Conservation (phyloP, 1,140 invertebrate genomes). For the Dendroctonus valens region DNA sequence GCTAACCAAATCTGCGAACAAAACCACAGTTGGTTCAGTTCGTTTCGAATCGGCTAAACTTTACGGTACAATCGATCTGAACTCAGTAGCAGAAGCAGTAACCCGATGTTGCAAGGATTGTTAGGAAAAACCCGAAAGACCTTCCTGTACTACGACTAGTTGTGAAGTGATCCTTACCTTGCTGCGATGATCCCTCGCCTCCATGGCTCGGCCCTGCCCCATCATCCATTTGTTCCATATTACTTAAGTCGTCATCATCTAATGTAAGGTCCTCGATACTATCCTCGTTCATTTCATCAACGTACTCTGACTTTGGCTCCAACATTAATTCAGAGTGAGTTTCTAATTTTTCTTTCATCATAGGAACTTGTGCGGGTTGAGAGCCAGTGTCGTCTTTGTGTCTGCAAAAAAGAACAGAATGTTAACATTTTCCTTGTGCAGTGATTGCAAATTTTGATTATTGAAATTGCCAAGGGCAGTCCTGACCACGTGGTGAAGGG, state of each 20-base stretch:
- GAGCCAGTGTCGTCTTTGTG: conserved; percentile 26
- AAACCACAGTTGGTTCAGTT: conserved; percentile 35
- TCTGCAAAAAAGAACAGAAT: conserved; percentile 10
- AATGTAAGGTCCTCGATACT: conserved; percentile 79
- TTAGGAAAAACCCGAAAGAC: too few relatives aligned
- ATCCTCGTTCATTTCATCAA: conserved; percentile 70
- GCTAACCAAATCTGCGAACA: conserved; percentile 31
- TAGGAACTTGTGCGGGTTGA: conserved; percentile 48
- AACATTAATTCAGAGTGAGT: conserved; percentile 59
- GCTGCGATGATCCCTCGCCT: conserved; percentile 57
- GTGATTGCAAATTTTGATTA: not conserved
- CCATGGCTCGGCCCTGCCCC: conserved; percentile 60
- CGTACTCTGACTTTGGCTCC: conserved; percentile 74
- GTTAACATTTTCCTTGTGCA: not conserved
- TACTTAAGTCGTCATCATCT: conserved; percentile 71
- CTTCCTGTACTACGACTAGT: too few relatives aligned
- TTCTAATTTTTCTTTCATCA: conserved; percentile 52
- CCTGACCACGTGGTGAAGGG: too few relatives aligned
- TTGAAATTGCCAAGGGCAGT: too few relatives aligned
- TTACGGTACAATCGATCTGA: too few relatives aligned
- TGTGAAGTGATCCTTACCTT: conserved; percentile 49
- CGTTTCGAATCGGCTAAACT: conserved; percentile 8
- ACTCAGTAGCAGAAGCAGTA: too few relatives aligned
- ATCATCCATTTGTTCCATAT: conserved; percentile 62
- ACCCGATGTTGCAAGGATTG: too few relatives aligned